Evolutionary conservation across 2,888 invertebrate species (phyloP).

Genomic region (Microctonus brassicae): DNA sequence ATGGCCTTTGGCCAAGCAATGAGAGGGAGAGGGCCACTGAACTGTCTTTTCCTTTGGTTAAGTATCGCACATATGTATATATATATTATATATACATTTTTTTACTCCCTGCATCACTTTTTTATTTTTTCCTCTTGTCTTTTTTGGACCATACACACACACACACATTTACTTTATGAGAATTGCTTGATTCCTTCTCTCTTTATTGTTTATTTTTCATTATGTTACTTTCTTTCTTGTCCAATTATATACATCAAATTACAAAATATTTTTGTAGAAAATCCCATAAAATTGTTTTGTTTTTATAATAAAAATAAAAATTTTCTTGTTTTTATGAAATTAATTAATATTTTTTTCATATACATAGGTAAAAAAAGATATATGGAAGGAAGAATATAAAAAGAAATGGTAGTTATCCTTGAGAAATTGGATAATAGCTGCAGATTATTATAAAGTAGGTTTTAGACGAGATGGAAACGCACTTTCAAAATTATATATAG

Average conservation of each 20-base stretch:
- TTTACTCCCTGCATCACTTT: background rate
- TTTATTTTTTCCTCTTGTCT: background rate
- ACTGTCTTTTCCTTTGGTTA: conserved; percentile 51
- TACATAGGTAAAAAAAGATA: background rate
- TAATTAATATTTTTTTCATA: background rate
- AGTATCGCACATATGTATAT: background rate
- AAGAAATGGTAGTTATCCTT: conserved; percentile 5
- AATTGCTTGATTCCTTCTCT: background rate
- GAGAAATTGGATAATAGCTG: conserved; percentile 3
- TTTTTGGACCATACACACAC: background rate
- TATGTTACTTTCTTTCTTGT: too few species aligned
- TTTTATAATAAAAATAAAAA: background rate
- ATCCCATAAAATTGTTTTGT: background rate
- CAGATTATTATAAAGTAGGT: background rate
- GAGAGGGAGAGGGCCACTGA: conserved; percentile 59
- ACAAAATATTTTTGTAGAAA: too few species aligned
- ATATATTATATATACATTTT: conserved; percentile 30
- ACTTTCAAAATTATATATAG: background rate
- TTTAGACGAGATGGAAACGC: background rate
- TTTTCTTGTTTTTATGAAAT: background rate
- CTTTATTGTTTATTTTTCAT: background rate
- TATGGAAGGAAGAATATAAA: background rate
- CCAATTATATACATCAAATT: too few species aligned
- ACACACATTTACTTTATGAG: background rate
- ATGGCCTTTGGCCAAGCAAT: conserved; percentile 58